Conservation (phyloP, 2,888 invertebrate species). For the Choreutis nemorana region DNA sequence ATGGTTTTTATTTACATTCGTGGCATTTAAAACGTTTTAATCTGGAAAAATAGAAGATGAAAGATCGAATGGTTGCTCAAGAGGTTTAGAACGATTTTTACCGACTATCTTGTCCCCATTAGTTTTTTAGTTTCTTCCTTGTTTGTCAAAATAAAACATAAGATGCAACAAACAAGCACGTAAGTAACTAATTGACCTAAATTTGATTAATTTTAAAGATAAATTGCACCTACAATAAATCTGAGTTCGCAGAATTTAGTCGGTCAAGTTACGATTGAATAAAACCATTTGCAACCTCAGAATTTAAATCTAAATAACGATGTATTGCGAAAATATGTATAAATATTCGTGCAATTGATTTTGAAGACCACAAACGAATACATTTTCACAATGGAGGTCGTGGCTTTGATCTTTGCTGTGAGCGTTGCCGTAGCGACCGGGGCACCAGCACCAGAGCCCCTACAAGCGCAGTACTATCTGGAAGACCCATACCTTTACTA, state of each 20-base stretch:
- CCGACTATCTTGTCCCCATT: no score
- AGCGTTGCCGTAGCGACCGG: slow-evolving; percentile 18
- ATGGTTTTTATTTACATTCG: no score
- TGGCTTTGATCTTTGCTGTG: slow-evolving; percentile 20
- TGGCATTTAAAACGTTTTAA: no score
- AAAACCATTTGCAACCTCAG: slow-evolving; percentile 19
- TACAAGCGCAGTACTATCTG: slow-evolving; percentile 12
- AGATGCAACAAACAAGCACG: no score
- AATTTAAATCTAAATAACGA: slow-evolving; percentile 19
- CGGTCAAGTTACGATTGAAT: slow-evolving; percentile 23
- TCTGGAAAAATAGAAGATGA: no score
- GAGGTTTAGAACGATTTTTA: no score
- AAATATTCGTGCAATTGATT: slow-evolving; percentile 30
- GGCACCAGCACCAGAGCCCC: slow-evolving; percentile 21
- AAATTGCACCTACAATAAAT: slow-evolving; percentile 8
- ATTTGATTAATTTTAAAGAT: slow-evolving; percentile 3
- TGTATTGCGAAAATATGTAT: slow-evolving; percentile 26
- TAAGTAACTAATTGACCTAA: no score
- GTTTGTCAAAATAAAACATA: no score
- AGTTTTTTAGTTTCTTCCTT: no score
- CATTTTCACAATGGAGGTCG: slow-evolving; percentile 29
- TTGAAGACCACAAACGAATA: no score
- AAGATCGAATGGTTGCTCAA: no score
- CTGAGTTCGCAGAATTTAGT: slow-evolving; percentile 26
- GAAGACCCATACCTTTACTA: background rate